Percentiles rank a stretch among this genome's conserved stretches.
phyloP scores from a whole-genome alignment of 2,797 vertebrate species.

The Amblyopsis hoosieri region DNA sequence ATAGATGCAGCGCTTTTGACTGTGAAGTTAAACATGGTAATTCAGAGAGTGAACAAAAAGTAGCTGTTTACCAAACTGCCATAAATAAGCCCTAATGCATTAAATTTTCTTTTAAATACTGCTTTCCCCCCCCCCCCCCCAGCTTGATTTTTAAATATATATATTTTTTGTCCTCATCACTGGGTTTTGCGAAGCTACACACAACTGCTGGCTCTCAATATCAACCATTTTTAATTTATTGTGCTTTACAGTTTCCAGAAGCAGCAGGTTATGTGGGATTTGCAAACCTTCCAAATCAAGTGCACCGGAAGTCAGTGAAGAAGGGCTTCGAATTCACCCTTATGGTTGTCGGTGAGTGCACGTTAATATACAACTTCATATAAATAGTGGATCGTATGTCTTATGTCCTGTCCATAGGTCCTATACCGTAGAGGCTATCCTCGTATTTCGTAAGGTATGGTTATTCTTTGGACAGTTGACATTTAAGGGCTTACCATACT shows the following conservation, averaged over 20 bases:
- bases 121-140: too few species aligned
- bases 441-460: neutral
- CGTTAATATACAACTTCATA: neutral
- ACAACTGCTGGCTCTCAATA: neutral
- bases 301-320: constrained; percentile 91
- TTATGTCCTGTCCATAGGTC: too few species aligned
- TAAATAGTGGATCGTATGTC: neutral
- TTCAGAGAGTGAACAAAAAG: neutral
- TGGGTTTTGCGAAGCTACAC: too few species aligned
- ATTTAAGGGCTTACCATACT: too few species aligned
- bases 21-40: constrained; percentile 10
- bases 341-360: constrained; percentile 86
- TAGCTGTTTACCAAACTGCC: neutral
- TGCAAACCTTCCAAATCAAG: constrained; percentile 89
- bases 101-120: too few species aligned
- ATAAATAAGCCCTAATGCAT: constrained; percentile 2
- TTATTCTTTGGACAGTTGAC: neutral
- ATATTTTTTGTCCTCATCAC: too few species aligned
- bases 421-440: too few species aligned
- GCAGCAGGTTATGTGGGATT: constrained; percentile 85
- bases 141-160: too few species aligned
- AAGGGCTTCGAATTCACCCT: constrained; percentile 90
- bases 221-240: constrained; percentile 3
- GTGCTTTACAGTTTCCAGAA: constrained; percentile 81
- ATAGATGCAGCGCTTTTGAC: neutral